Conservation (phyloP, 2,888 invertebrate species). For the Phyllotreta cruciferae region DNA sequence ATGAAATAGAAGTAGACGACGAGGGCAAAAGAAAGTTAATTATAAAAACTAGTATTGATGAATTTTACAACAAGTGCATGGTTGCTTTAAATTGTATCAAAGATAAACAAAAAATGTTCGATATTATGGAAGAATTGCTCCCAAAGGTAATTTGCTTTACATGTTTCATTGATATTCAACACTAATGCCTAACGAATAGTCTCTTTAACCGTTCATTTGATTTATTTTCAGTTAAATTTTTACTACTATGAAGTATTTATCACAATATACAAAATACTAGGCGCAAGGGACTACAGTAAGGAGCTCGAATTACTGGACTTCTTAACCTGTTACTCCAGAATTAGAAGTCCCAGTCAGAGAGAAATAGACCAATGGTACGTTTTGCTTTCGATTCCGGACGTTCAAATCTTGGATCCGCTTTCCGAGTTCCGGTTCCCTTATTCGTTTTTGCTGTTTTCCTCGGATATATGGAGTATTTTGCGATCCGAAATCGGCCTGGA, state of each 20-base stretch:
- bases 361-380: constrained; percentile 63
- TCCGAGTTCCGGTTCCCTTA: constrained; percentile 64
- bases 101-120: constrained; percentile 50
- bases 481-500: constrained; percentile 44
- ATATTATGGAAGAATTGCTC: constrained; percentile 49
- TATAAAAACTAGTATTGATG: constrained; percentile 45
- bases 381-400: constrained; percentile 50
- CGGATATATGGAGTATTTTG: constrained; percentile 59
- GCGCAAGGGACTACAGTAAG: constrained; percentile 20
- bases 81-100: constrained; percentile 52
- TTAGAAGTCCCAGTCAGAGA: constrained; percentile 57
- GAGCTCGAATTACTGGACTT: constrained; percentile 47
- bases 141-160: constrained; percentile 42
- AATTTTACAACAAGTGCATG: constrained; percentile 46
- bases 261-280: constrained; percentile 57
- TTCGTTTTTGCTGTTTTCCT: constrained; percentile 51
- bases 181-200: background rate
- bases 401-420: constrained; percentile 57
- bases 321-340: constrained; percentile 53
- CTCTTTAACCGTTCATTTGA: background rate
- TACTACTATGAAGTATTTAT: constrained; percentile 65
- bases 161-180: too few species aligned
- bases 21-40: constrained; percentile 45
- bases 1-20: constrained; percentile 47
- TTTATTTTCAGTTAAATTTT: constrained; percentile 58